Conservation (phyloP, 1,140 invertebrate genomes). For the Leptinotarsa defecta region DNA sequence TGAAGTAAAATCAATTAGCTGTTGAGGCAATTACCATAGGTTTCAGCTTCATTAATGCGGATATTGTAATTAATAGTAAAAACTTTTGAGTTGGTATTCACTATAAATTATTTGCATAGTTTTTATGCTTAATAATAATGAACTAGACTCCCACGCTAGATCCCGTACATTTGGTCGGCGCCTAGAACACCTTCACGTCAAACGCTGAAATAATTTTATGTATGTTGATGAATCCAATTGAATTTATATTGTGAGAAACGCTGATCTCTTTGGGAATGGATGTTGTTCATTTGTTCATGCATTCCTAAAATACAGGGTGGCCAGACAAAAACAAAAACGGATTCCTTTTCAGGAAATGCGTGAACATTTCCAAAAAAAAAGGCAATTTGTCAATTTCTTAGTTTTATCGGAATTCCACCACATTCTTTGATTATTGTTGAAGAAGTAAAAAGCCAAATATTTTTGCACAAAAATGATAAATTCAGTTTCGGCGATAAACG, state of each 20-base stretch:
- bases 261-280: background rate
- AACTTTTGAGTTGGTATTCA: slow-evolving; percentile 12
- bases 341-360: too few relatives aligned
- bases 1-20: background rate
- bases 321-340: too few relatives aligned
- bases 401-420: too few relatives aligned
- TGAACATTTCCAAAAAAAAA: too few relatives aligned
- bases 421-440: too few relatives aligned
- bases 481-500: too few relatives aligned
- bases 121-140: slow-evolving; percentile 15
- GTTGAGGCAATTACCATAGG: background rate
- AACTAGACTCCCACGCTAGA: slow-evolving; percentile 3
- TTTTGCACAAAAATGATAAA: too few relatives aligned
- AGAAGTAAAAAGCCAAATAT: too few relatives aligned
- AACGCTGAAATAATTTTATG: slow-evolving; percentile 4
- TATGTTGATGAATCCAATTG: background rate
- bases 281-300: background rate
- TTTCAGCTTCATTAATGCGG: background rate
- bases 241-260: background rate
- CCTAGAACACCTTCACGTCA: slow-evolving; percentile 16
- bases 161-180: background rate
- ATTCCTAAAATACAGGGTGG: background rate
- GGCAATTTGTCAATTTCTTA: too few relatives aligned
- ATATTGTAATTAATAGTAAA: slow-evolving; percentile 10
- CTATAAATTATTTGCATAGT: slow-evolving; percentile 17